A percentile compares a stretch with the other conserved stretches of the same genome.
Evolutionary conservation across 2,113 vertebrate species (phyloP).

Genomic region (Butorides virescens): DNA sequence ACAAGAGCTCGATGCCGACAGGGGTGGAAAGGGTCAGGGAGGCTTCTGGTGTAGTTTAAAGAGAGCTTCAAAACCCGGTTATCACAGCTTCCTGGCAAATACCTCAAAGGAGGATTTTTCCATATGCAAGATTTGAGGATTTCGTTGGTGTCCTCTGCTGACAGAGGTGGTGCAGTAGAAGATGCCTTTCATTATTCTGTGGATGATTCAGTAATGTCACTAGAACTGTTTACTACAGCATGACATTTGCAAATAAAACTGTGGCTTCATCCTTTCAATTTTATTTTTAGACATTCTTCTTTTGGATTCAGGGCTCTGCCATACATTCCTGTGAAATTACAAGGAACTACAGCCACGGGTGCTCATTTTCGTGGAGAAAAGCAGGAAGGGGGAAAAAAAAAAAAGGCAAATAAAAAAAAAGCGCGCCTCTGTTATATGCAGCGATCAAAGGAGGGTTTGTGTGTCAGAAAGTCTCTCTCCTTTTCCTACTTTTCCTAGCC

Average conservation of each 20-base stretch:
- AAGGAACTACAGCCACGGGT: background rate
- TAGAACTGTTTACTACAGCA: background rate
- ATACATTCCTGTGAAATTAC: conserved; percentile 33
- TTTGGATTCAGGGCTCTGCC: background rate
- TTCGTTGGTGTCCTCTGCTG: background rate
- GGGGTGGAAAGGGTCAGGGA: background rate
- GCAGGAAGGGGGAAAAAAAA: background rate
- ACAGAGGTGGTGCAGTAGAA: background rate
- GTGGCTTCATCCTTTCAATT: background rate
- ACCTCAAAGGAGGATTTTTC: background rate
- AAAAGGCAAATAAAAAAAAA: background rate
- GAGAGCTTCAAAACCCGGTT: background rate
- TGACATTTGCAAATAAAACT: background rate
- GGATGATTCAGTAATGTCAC: background rate
- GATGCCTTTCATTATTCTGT: background rate
- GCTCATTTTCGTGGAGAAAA: background rate
- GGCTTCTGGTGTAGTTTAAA: background rate
- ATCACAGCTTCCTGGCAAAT: background rate
- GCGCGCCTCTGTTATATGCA: background rate
- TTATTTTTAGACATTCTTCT: conserved; percentile 19
- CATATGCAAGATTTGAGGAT: background rate
- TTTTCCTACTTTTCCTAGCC: background rate
- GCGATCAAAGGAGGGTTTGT: background rate
- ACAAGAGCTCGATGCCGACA: background rate
- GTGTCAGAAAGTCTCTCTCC: background rate